Evolutionary conservation across 1,140 invertebrate genomes (phyloP), one percentile per base, ranked within the genome.

Genomic region (Coenobita brevimanus): DNA sequence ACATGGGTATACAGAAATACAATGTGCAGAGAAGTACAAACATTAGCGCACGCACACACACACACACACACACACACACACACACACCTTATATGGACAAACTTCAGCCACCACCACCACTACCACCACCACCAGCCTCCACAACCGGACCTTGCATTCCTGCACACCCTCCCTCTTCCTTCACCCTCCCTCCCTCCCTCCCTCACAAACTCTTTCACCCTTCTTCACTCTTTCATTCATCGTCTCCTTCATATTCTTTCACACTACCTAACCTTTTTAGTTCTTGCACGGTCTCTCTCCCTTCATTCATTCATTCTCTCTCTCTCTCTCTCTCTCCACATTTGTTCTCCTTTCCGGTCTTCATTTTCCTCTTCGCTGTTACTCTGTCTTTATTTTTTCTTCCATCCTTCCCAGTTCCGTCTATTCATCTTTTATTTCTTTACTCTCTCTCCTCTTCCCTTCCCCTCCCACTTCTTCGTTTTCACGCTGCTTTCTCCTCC

Each of bases 81-180:
- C 69, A 33, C 13, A 36, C 13, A 30, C 43, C 36, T 43, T 41
- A 17, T 41, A 30, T 41, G 43, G 43, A 36, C 36, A 75, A 3
- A n/a, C 4, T 67, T 67, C 64, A 8, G n/a, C 30, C 64, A 6
- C 21, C 24, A 38, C 21, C 41, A 78, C 73, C 73, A 76, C 73
- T n/a, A 43, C 75, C 75, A 78, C 75, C 75, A 73, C 33, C 69
- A 73, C 69, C 30, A 67, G 6, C 30, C 21, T 33, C 64, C 30
- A 6, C 6, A 33, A 67, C 64, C 30, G 30, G n/a, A 67, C 30
- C 64, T 33, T 6, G n/a, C 64, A 33, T 33, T 67, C 21, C 64
- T 67, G 64, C 64, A 82, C 62, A 82, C 62, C 60, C 79, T 62
- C 79, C 4, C 64, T 24, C 64, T 38, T 1, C 24, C 73, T 36